Conservation (phyloP, 92 coral and sea anemone genomes). For the Zoanthus sansibaricus region DNA sequence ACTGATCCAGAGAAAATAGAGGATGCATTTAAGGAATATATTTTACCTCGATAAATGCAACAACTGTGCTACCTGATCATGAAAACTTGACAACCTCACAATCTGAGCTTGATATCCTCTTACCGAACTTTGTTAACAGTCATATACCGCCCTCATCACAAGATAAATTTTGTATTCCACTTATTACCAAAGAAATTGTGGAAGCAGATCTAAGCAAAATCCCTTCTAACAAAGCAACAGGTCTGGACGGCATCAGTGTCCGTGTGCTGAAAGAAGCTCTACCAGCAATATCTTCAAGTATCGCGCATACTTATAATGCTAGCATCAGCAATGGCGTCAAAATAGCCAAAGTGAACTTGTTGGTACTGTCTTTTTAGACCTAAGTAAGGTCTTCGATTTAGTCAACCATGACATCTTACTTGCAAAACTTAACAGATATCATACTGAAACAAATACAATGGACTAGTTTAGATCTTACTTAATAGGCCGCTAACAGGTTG, state of each 20-base stretch:
- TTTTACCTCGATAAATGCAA: not conserved
- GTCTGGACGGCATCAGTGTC: constrained; percentile 50
- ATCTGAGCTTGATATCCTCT: not conserved
- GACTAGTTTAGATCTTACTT: too few species aligned
- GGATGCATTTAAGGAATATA: constrained; percentile 43
- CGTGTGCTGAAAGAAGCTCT: constrained; percentile 40
- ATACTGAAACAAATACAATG: not conserved
- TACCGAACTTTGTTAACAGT: not conserved
- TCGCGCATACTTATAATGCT: constrained; percentile 47
- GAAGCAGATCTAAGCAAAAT: constrained; percentile 26
- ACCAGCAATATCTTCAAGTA: not conserved
- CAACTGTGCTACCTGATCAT: too few species aligned
- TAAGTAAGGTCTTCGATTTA: constrained; percentile 60
- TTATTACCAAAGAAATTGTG: constrained; percentile 20
- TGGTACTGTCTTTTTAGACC: constrained; percentile 52
- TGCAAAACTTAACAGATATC: constrained; percentile 60
- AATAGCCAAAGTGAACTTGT: constrained; percentile 56
- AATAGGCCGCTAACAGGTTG: too few species aligned
- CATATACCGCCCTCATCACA: not conserved
- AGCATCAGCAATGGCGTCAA: constrained; percentile 33
- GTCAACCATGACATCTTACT: constrained; percentile 49
- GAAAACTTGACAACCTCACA: too few species aligned
- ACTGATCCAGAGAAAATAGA: constrained; percentile 21
- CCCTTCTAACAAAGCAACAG: constrained; percentile 38
- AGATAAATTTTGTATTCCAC: constrained; percentile 33